Evolutionary conservation across 2,113 vertebrate species (phyloP).

Genomic region (Corythornis cristatus): DNA sequence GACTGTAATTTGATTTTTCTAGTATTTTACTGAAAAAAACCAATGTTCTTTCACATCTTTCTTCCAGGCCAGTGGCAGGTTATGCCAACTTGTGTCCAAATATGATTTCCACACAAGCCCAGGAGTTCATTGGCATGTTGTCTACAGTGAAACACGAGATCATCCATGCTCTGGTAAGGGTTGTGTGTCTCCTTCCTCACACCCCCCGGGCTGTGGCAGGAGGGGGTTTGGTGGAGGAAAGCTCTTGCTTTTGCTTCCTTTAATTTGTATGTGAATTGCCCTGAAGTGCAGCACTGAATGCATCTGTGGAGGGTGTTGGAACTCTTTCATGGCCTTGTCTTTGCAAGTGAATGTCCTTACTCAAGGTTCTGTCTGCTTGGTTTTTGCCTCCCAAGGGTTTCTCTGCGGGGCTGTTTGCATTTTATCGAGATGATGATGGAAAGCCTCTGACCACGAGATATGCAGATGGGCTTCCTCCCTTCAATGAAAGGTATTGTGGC

Average conservation of each 20-base stretch:
- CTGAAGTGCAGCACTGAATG: background rate
- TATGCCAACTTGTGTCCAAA: constrained; percentile 97
- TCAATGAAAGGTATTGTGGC: constrained; percentile 87
- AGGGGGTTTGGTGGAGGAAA: background rate
- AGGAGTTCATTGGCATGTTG: constrained; percentile 94
- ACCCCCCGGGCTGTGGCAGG: background rate
- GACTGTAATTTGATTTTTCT: background rate
- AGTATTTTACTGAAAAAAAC: background rate
- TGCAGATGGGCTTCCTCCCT: constrained; percentile 89
- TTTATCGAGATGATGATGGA: constrained; percentile 92
- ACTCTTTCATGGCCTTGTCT: background rate
- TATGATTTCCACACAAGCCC: constrained; percentile 94
- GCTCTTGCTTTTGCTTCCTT: background rate
- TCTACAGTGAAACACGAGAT: constrained; percentile 98
- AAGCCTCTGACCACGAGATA: constrained; percentile 91
- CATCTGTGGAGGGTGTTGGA: background rate
- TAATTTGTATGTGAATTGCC: background rate
- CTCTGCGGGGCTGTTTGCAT: constrained; percentile 96
- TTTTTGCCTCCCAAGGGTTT: constrained; percentile 85
- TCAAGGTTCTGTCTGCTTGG: background rate
- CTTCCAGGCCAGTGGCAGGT: constrained; percentile 90
- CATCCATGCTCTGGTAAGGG: constrained; percentile 92
- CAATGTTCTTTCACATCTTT: background rate
- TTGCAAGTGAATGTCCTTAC: background rate
- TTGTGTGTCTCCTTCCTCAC: background rate